Evolutionary conservation across 1,140 invertebrate species (phyloP).

Genomic region (Hestina assimilis): DNA sequence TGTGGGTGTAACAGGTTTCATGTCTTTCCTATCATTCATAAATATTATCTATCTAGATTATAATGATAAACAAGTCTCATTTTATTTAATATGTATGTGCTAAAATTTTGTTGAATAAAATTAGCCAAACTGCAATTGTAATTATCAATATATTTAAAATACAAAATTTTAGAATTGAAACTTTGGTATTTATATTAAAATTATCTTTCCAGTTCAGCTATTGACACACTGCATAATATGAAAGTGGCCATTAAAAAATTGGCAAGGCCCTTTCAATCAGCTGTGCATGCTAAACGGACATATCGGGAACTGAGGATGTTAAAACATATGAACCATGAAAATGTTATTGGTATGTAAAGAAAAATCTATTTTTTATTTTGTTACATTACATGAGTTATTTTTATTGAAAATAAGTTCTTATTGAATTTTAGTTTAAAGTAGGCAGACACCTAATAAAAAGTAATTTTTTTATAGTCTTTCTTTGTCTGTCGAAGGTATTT

Average conservation of each 20-base stretch:
- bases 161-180: background rate
- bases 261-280: constrained; percentile 97
- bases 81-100: too few relatives aligned
- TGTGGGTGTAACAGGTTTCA: constrained; percentile 19
- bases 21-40: constrained; percentile 12
- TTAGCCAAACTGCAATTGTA: too few relatives aligned
- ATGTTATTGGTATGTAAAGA: constrained; percentile 86
- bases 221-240: constrained; percentile 85
- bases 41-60: constrained; percentile 19
- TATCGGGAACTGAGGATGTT: constrained; percentile 97
- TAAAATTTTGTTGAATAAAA: too few relatives aligned
- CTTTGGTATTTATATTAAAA: background rate
- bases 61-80: too few relatives aligned
- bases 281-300: constrained; percentile 98
- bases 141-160: background rate
- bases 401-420: too few relatives aligned
- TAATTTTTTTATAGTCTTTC: too few relatives aligned
- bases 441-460: too few relatives aligned
- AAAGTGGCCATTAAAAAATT: constrained; percentile 99
- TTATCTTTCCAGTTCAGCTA: constrained; percentile 81
- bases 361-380: constrained; percentile 9
- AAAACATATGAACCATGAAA: constrained; percentile 99
- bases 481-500: too few relatives aligned
- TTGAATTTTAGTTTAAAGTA: constrained; percentile 78
- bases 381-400: too few relatives aligned